Base-by-base conservation (phyloP, 2,888 invertebrate genomes). In the Drosophila rubida region DNA sequence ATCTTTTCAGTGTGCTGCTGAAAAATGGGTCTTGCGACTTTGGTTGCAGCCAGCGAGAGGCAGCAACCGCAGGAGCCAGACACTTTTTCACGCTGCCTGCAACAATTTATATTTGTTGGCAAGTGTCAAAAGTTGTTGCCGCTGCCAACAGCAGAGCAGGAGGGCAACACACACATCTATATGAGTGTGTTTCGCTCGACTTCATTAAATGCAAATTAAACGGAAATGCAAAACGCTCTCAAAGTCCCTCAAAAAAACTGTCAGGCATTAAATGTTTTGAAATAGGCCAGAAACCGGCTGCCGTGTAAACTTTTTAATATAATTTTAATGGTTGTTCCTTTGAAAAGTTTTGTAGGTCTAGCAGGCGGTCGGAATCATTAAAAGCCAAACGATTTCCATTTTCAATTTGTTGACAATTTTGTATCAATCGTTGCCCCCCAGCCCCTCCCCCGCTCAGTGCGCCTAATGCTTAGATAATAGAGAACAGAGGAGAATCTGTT, bases 11-110 rank as follows among this genome's bases (percentile, higher is more conserved):
- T 64, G 27, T 27, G 32, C 63, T 69, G 55, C 69, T 81, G 84
- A 87, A 86, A 89, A 87, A 89, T 89, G 86, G 77, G 76, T 78
- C 75, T 83, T 79, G 75, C 50, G 76, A 83, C 69, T 72, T 87
- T 83, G 77, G 75, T 71, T 78, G 73, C 71, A 59, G 46, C 70
- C 46, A 35, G 51, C 39, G 32, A 64, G 49, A 57, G 41, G 51
- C 67, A 61, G 66, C 53, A 82, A 69, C 79, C 86, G 72, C 88
- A 79, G 55, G 64, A 79, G 79, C 77, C 69, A 64, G 70, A 68
- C 84, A 80, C 78, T 87, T 87, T 84, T 83, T 81, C 78, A 78
- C 57, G 69, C 84, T 65, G 84, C 84, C 78, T 75, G 85, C 81
- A 70, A 80, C 78, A 72, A 87, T 81, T 80, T 81, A 84, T 81